Evolutionary conservation across 2,888 invertebrate species (phyloP), one percentile per base, ranked within the genome.

Genomic region (Hydrotaea cyrtoneurina): DNA sequence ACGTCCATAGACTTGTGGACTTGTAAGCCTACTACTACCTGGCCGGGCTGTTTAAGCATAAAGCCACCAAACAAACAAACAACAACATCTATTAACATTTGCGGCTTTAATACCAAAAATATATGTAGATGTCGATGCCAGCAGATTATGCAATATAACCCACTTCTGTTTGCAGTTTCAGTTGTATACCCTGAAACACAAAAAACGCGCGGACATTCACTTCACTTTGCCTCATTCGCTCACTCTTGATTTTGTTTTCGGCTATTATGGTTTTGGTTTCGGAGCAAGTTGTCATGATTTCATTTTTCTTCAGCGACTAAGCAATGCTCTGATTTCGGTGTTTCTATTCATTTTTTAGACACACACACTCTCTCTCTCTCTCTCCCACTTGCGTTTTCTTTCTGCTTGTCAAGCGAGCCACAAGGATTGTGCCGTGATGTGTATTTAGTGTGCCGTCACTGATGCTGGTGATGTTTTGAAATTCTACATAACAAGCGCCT

Each of bases 251-350:
- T 19, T 66, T 43, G 31, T 4, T 17, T 36, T 64, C 17, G 2
- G n/a, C 23, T 66, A 39, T 50, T 79, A 66, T 71, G 39, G 69
- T 82, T 82, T 39, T 19, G 15, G 26, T 19, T 76, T 17, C 17
- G 36, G 43, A 82, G 76, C 82, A 79, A 82, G 85, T 85, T 82
- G 81, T 82, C 84, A 79, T 85, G 81, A 85, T 77, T 76, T 77
- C 62, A 62, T 85, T 83, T n/a, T 80, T 74, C 46, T 82, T 73
- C 39, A 15, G 43, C 23, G 64, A 36, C 39, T 43, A 69, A 46
- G 21, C 4, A 69, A 10, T 71, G 69, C 76, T 76, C 64, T 82
- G 59, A 71, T 78, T 82, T 81, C 23, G 23, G 57, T 66, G 39
- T 66, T 66, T 66, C 13, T 21, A 7, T 31, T 23, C 13, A 69